These are phyloP conservation scores for Pipistrellus pipistrellus DNA, from an alignment of 2,797 vertebrate species.

Conservation along the genomic window DNA sequence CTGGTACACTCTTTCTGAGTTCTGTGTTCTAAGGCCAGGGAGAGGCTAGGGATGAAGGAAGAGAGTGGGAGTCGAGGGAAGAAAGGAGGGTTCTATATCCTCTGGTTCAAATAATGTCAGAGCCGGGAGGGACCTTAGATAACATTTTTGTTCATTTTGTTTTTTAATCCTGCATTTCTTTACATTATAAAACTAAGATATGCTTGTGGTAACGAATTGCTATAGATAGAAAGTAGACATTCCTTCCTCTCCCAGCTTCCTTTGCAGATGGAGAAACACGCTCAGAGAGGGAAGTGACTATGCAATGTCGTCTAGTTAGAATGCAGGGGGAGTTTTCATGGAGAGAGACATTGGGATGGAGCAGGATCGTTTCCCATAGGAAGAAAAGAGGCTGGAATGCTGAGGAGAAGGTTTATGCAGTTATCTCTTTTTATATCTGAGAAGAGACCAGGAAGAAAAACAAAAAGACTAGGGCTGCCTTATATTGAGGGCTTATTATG, in stretches of 20 bases:
- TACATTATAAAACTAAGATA: slow-evolving; percentile 57
- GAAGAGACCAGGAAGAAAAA: slow-evolving; percentile 40
- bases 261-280: slow-evolving; percentile 43
- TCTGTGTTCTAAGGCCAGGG: background rate
- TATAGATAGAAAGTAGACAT: slow-evolving; percentile 62
- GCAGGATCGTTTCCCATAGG: background rate
- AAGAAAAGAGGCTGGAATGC: background rate
- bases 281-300: background rate
- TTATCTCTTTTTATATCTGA: background rate
- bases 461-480: background rate
- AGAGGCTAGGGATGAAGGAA: background rate
- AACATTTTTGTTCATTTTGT: slow-evolving; percentile 16
- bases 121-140: background rate
- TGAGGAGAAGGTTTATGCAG: slow-evolving; percentile 17
- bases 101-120: slow-evolving; percentile 26
- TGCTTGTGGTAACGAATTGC: background rate
- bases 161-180: slow-evolving; percentile 6
- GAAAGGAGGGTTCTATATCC: background rate
- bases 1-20: background rate
- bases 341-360: background rate
- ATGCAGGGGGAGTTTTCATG: background rate
- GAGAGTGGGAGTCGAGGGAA: background rate
- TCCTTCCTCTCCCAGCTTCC: slow-evolving; percentile 61
- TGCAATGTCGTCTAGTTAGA: background rate
- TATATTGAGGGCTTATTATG: background rate